phyloP scores from a whole-genome alignment of 2,888 invertebrate genomes.

The Bhutanitis thaidina region DNA sequence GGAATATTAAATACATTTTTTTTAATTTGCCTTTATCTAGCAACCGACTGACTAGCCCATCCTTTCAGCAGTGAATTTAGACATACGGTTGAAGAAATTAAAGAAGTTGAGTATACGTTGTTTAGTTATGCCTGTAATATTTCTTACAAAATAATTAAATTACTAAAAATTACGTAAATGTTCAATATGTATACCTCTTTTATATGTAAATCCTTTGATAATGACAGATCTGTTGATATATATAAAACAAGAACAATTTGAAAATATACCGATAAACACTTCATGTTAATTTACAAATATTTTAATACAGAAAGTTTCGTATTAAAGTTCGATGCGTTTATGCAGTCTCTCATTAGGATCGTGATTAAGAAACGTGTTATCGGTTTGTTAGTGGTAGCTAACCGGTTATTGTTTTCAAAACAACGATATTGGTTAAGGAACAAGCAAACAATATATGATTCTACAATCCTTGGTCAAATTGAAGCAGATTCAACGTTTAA shows the following conservation, averaged over 20 bases:
- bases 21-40: too few species aligned
- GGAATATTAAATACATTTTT: too few species aligned
- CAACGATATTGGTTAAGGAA: slow-evolving; percentile 1
- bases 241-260: background rate
- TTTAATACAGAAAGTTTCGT: background rate
- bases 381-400: background rate
- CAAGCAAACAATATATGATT: background rate
- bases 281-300: slow-evolving; percentile 2
- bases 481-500: too few species aligned
- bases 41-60: too few species aligned
- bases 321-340: background rate
- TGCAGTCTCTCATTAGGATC: background rate
- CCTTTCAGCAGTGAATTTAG: too few species aligned
- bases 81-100: too few species aligned
- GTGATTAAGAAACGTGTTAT: background rate
- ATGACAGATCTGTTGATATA: background rate
- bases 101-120: too few species aligned
- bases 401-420: slow-evolving; percentile 9
- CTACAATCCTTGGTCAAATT: too few species aligned
- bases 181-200: slow-evolving; percentile 1
- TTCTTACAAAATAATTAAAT: too few species aligned
- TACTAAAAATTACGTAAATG: too few species aligned
- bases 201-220: slow-evolving; percentile 3
- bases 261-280: background rate
- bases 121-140: too few species aligned